These are phyloP conservation scores for Channa maculata DNA, from an alignment of 2,113 vertebrate species.

Conservation along the genomic window DNA sequence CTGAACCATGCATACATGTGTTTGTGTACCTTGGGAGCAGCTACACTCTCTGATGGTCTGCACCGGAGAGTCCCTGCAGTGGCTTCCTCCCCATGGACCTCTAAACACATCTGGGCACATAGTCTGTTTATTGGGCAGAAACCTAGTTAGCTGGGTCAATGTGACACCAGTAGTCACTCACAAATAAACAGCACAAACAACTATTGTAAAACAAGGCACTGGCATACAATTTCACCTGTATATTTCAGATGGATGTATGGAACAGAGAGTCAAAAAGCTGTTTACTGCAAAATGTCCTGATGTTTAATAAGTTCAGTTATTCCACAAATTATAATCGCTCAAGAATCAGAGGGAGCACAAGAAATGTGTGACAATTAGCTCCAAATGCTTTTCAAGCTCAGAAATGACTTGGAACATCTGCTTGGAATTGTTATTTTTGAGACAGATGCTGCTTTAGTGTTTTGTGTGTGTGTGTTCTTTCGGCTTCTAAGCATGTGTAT, in stretches of 20 bases:
- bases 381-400: not conserved
- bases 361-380: not conserved
- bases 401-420: not conserved
- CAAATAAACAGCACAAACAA: constrained; percentile 8
- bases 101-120: constrained; percentile 97
- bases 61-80: constrained; percentile 94
- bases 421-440: not conserved
- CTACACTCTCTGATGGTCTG: constrained; percentile 91
- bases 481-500: not conserved
- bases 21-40: constrained; percentile 88
- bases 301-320: not conserved
- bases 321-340: not conserved
- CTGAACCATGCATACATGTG: not conserved
- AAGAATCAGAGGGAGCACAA: not conserved
- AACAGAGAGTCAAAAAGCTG: too few relatives aligned
- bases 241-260: not conserved
- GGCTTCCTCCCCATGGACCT: constrained; percentile 93
- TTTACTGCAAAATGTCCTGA: not conserved
- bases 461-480: not conserved
- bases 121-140: constrained; percentile 85
- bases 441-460: not conserved
- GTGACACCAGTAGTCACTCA: constrained; percentile 38
- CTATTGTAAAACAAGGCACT: not conserved
- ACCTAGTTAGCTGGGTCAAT: constrained; percentile 30
- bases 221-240: not conserved